Base-by-base conservation (phyloP, 2,888 invertebrate genomes). In the Amphipoea oculea region DNA sequence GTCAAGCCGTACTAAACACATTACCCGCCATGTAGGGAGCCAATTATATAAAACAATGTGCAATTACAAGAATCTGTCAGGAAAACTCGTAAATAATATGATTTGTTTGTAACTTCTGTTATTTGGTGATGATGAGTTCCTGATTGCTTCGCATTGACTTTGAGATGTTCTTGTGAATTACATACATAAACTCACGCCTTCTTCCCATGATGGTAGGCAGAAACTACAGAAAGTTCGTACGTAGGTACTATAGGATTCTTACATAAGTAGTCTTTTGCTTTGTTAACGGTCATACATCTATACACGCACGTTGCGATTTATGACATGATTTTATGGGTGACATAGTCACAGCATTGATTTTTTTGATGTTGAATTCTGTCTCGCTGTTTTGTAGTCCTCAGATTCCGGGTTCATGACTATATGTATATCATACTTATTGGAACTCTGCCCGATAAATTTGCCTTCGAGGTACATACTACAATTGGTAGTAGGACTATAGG, bases 11-110 rank as follows among this genome's bases (percentile, higher is more conserved):
- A 85, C 79, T 80, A 76, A 81, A 84, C 78, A 81, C 84, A 91
- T 90, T 90, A 88, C 66, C 73, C 36, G 40, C 90, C 90, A 77
- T 89, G 87, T 87, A 90, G 29, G 89, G 90, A 71, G 79, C 72
- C 90, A 89, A 91, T 93, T 91, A 92, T 85, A 90, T 87, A 85
- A 87, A 86, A 92, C 92, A 91, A 93, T 92, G 83, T 90, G 89
- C 81, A 88, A 77, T 91, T 89, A 90, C 74, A 72, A 84, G 73
- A 65, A 70, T 79, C 75, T 86, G 86, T 79, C 84, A 87, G 87
- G 89, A 89, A 89, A 88, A 88, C 85, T 85, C 78, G 57, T 83
- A 80, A 82, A 85, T 72, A 82, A 86, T 69, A 78, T 82, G 83
- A 89, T 89, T 92, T 86, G 89, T 90, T 89, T 76, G 82, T 69